Evolutionary conservation across 2,888 invertebrate genomes (phyloP).

Genomic region (Limenitis camilla): DNA sequence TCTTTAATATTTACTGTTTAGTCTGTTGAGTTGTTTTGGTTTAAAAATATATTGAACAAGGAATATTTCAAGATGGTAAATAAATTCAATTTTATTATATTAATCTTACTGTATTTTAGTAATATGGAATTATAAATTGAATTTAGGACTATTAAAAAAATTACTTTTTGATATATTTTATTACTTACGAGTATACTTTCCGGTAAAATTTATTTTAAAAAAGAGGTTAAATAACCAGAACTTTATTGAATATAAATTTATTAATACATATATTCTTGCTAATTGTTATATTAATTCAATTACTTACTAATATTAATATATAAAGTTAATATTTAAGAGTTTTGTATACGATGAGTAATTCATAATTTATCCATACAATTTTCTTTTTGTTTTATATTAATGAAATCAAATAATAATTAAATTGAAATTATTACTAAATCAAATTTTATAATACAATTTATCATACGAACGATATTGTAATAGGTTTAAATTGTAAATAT

Average conservation of each 20-base stretch:
- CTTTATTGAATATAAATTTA: neutral
- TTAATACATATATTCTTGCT: neutral
- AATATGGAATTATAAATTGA: neutral
- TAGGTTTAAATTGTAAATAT: neutral
- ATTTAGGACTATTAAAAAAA: constrained; percentile 24
- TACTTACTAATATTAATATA: neutral
- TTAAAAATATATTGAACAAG: constrained; percentile 26
- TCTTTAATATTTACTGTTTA: constrained; percentile 10
- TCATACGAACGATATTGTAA: too few relatives aligned
- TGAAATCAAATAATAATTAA: too few relatives aligned
- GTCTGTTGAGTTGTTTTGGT: constrained; percentile 31
- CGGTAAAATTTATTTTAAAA: neutral
- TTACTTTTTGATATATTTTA: constrained; percentile 36
- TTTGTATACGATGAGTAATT: too few relatives aligned
- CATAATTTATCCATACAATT: too few relatives aligned
- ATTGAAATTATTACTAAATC: too few relatives aligned
- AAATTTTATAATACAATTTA: neutral
- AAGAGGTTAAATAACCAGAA: constrained; percentile 12
- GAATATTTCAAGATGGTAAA: constrained; percentile 59
- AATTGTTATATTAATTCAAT: neutral
- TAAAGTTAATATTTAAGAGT: neutral
- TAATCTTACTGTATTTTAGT: constrained; percentile 37
- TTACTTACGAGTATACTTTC: constrained; percentile 2
- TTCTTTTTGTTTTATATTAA: too few relatives aligned
- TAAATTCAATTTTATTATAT: constrained; percentile 40